Percentiles rank a stretch among this genome's conserved stretches.
These are phyloP conservation scores for Salvator merianae DNA, from an alignment of 2,113 vertebrate species.

Conservation along the genomic window DNA sequence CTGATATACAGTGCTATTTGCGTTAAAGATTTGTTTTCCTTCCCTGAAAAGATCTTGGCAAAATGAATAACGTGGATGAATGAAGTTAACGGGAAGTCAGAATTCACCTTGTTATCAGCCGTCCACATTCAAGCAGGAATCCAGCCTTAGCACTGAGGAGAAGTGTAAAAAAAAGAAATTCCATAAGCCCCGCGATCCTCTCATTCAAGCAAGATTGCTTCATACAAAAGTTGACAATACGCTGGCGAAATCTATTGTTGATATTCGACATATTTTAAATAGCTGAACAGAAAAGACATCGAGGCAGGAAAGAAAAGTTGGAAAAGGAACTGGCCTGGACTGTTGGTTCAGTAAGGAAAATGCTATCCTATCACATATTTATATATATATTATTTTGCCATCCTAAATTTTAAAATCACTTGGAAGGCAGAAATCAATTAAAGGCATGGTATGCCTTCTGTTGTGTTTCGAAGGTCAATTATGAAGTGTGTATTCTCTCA, in stretches of 20 bases:
- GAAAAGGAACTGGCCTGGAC: slow-evolving; percentile 91
- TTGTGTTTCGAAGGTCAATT: slow-evolving; percentile 24
- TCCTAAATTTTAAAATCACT: slow-evolving; percentile 44
- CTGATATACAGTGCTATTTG: slow-evolving; percentile 54
- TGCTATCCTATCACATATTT: slow-evolving; percentile 22
- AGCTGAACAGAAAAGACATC: slow-evolving; percentile 98
- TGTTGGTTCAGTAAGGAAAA: slow-evolving; percentile 76
- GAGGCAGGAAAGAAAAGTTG: slow-evolving; percentile 94
- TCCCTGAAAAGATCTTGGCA: slow-evolving; percentile 70
- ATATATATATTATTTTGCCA: too few relatives aligned
- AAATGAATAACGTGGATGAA: slow-evolving; percentile 75
- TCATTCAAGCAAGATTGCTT: slow-evolving; percentile 98
- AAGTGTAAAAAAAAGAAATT: slow-evolving; percentile 33
- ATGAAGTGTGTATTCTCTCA: not conserved
- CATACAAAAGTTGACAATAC: slow-evolving; percentile 99
- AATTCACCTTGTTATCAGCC: slow-evolving; percentile 82
- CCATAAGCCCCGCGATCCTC: slow-evolving; percentile 84
- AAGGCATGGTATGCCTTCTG: not conserved
- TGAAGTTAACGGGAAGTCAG: slow-evolving; percentile 74
- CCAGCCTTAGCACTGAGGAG: slow-evolving; percentile 65
- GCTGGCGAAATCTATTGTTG: slow-evolving; percentile 97
- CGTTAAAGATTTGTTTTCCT: slow-evolving; percentile 59
- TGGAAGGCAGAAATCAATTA: not conserved
- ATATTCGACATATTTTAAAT: slow-evolving; percentile 99
- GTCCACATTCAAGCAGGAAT: slow-evolving; percentile 77